Base-by-base conservation (phyloP, 2,888 invertebrate genomes). In the Microchrysa polita region DNA sequence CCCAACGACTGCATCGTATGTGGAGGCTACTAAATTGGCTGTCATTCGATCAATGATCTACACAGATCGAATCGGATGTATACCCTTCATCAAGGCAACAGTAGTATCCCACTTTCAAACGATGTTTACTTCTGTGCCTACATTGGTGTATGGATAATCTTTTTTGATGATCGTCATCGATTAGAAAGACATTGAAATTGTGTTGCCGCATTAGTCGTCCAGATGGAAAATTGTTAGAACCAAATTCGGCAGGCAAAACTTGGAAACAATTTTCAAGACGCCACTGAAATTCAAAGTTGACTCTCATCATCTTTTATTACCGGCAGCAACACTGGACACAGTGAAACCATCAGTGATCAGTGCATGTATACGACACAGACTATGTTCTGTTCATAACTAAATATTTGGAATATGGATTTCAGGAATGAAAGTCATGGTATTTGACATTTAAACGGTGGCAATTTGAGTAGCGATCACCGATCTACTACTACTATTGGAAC, bases 11-110 rank as follows among this genome's bases (percentile, higher is more conserved):
- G 61, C 69, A 57, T 52, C 69, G 69, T 69, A 57, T 69, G 69
- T 69, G 69, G 69, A 69, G 69, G 57, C 69, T n/a, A n/a, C n/a
- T 42, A 69, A 69, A 69, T 69, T 69, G 69, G 69, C 69, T 55
- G 69, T 69, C 69, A 69, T 69, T 34, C 69, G 69, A 69, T 69
- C 69, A 55, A 69, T 69, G 69, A 69, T 69, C 55, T 69, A 57
- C 69, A 57, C 69, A 57, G 63, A 18, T 42, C 18, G 40, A 42
- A 9, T 34, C 18, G 23, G n/a, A 27, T 59, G 44, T 65, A n/a
- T n/a, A 48, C 22, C 34, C 44, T 20, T 18, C 65, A 14, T 44
- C 65, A 65, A 20, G 14, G 9, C 44, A 44, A 12, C 18, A 48
- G 48, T 48, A 65, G 42, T 44, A 65, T 65, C 65, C 48, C 48